Evolutionary conservation across 2,888 invertebrate genomes (phyloP).

Genomic region (Crematogaster levior): DNA sequence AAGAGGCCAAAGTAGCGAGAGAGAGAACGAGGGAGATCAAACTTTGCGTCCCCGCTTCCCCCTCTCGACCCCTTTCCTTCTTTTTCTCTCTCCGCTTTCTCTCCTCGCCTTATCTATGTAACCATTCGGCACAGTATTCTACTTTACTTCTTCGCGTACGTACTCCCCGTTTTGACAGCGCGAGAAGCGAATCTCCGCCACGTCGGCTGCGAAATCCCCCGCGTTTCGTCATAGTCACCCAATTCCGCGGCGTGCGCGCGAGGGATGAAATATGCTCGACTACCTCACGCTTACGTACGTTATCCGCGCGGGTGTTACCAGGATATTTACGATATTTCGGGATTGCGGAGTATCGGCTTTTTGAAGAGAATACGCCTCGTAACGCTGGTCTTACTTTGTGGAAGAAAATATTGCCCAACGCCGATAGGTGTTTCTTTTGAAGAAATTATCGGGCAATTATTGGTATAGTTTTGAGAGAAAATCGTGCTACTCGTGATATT

Average conservation of each 20-base stretch:
- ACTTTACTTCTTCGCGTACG: constrained; percentile 27
- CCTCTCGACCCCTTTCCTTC: neutral
- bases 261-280: constrained; percentile 40
- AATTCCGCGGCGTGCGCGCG: constrained; percentile 22
- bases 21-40: constrained; percentile 16
- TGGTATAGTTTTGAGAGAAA: neutral
- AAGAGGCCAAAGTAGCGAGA: constrained; percentile 25
- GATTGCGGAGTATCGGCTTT: constrained; percentile 44
- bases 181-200: constrained; percentile 30
- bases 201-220: constrained; percentile 21
- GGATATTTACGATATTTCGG: constrained; percentile 46
- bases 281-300: constrained; percentile 32
- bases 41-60: constrained; percentile 3
- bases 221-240: constrained; percentile 50
- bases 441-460: constrained; percentile 6
- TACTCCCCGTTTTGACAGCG: constrained; percentile 29
- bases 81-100: neutral
- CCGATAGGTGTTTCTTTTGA: neutral
- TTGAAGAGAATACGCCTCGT: neutral
- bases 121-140: constrained; percentile 52
- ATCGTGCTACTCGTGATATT: neutral
- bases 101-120: constrained; percentile 31
- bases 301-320: constrained; percentile 37
- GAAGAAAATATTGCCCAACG: neutral
- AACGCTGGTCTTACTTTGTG: neutral